Evolutionary conservation across 1,140 invertebrate species (phyloP), one percentile per base, ranked within the genome.

Genomic region (Drosophila kohkoa): DNA sequence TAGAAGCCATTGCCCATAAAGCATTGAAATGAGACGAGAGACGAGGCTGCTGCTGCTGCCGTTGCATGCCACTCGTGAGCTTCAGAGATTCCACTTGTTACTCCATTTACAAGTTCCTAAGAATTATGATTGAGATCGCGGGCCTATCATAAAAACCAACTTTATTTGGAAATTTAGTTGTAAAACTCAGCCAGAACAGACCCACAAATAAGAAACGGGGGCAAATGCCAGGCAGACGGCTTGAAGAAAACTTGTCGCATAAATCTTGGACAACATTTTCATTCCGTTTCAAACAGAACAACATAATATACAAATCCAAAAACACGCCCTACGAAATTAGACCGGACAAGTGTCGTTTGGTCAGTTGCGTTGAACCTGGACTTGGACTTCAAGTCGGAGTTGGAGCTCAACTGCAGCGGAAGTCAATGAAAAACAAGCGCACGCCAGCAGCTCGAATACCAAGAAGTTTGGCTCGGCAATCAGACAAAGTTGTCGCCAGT

Each of bases 121-220:
- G 89, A 91, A 91, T 74, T 75, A 82, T 77, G 89, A 91, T 91
- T 91, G 89, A 91, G 81, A 91, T 91, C 87, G 81, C 64, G 49
- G 35, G 60, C 67, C 63, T 65, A 77, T 85, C 82, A 82, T 88
- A 89, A 89, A 25, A 87, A 89, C 75, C 79, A 68, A 70, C 76
- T 88, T 89, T 86, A 89, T 85, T 90, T 90, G 78, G 86, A 90
- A 89, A 89, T 89, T 81, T 85, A 79, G 81, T 85, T 89, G 85
- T 89, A 89, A 81, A 88, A 76, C 54, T 25, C 20, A 25, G 32
- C 77, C 75, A 74, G 55, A 51, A 32, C 13, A 58, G 20, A 15
- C 35, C 13, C 35, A 58, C 32, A 43, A 6, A 6, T 32, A 51
- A 11, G 15, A 49, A 58, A 46, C 20, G 2, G 63, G 77, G 72